phyloP scores from a whole-genome alignment of 2,113 vertebrate genomes.

The Mungos mungo region DNA sequence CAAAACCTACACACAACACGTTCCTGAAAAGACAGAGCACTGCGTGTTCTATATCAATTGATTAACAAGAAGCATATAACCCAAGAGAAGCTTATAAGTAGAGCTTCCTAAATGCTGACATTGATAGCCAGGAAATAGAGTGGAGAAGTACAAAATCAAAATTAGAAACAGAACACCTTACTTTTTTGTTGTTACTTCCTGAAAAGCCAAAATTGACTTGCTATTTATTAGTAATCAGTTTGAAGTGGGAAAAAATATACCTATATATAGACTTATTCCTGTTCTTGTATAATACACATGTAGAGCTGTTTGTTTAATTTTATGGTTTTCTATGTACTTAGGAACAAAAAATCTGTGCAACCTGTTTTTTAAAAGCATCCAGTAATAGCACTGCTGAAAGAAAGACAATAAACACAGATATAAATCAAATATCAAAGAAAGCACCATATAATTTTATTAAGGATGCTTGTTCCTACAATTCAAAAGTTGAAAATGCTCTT shows the following conservation, averaged over 20 bases:
- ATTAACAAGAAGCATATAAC: background rate
- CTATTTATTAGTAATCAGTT: background rate
- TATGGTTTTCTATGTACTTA: background rate
- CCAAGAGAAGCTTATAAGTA: background rate
- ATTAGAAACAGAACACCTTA: constrained; percentile 28
- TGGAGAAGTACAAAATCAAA: background rate
- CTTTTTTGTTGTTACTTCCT: constrained; percentile 33
- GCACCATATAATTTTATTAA: constrained; percentile 77
- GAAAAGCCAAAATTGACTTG: constrained; percentile 29
- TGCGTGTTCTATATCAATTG: background rate
- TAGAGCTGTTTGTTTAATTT: constrained; percentile 9
- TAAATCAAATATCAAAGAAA: constrained; percentile 77
- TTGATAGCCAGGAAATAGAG: background rate
- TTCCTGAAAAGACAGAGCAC: constrained; percentile 9
- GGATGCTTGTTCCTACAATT: constrained; percentile 67
- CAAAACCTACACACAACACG: background rate
- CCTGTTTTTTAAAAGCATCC: constrained; percentile 31
- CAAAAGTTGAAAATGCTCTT: constrained; percentile 74
- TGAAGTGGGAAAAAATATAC: background rate
- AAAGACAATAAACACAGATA: constrained; percentile 60
- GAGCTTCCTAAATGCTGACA: constrained; percentile 4
- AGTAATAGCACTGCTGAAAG: constrained; percentile 60
- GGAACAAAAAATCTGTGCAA: constrained; percentile 25
- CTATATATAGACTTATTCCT: background rate
- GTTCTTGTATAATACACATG: background rate